phyloP scores from a whole-genome alignment of 2,797 vertebrate species.

The Microcaecilia unicolor region DNA sequence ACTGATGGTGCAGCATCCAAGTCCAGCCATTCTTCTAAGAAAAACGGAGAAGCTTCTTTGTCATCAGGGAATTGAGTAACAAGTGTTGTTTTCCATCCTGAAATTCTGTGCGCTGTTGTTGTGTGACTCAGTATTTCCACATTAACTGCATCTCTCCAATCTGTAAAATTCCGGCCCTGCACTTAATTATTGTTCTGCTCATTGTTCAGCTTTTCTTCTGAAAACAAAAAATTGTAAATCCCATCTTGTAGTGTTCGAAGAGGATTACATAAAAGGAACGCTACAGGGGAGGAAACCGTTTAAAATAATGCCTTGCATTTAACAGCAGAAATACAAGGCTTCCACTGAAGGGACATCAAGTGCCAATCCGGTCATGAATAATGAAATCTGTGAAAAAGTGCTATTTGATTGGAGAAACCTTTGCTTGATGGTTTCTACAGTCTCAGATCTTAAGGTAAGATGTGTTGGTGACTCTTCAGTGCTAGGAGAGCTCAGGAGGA shows the following conservation, averaged over 20 bases:
- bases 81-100: slow-evolving; percentile 18
- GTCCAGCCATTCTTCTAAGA: slow-evolving; percentile 1
- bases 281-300: too few species aligned
- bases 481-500: too few species aligned
- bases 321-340: too few species aligned
- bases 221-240: slow-evolving; percentile 3
- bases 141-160: slow-evolving; percentile 7
- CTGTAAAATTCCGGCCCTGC: slow-evolving; percentile 1
- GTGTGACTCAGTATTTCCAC: slow-evolving; percentile 16
- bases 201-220: slow-evolving; percentile 5
- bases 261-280: too few species aligned
- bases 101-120: background rate
- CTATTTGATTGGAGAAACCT: too few species aligned
- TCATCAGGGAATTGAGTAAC: slow-evolving; percentile 19
- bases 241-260: background rate
- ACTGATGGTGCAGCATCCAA: background rate
- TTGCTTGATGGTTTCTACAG: too few species aligned
- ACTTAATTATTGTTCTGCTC: slow-evolving; percentile 14
- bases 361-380: too few species aligned
- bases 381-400: too few species aligned
- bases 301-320: too few species aligned
- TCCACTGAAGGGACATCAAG: too few species aligned
- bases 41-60: slow-evolving; percentile 22
- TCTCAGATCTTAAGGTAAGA: too few species aligned
- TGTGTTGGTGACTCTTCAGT: too few species aligned